Conservation (phyloP, 1,140 invertebrate species). For the Stenopsyche tienmushanensis region DNA sequence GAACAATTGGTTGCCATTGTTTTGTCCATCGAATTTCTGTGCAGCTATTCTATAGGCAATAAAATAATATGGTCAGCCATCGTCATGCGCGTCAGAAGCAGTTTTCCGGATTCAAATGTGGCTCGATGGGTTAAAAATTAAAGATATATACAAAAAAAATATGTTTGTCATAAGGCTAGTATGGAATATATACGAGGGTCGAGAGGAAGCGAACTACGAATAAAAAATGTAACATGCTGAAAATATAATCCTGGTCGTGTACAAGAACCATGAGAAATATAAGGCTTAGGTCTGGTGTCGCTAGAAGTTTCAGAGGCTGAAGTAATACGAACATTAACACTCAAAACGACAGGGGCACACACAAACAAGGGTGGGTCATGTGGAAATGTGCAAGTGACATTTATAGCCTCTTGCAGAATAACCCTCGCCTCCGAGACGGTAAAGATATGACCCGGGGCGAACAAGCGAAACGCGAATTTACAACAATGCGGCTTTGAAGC, state of each 20-base stretch:
- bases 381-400: constrained; percentile 37
- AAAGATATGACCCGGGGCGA: not conserved
- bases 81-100: no score
- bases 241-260: not conserved
- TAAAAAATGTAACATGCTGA: not conserved
- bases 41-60: no score
- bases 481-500: not conserved
- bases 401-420: constrained; percentile 30
- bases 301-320: not conserved
- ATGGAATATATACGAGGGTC: no score
- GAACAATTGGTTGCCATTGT: no score
- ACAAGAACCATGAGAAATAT: not conserved
- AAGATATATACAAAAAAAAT: no score
- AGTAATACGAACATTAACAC: constrained; percentile 23
- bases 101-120: no score
- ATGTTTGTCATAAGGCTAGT: no score
- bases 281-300: not conserved
- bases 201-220: not conserved
- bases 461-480: constrained; percentile 11
- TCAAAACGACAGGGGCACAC: constrained; percentile 16
- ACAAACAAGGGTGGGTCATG: constrained; percentile 32
- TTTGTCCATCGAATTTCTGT: no score
- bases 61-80: no score
- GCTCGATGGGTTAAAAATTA: no score
- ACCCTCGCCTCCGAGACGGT: constrained; percentile 6